Conservation (phyloP, 2,113 vertebrate genomes). For the Mesoclemmys tuberculata region DNA sequence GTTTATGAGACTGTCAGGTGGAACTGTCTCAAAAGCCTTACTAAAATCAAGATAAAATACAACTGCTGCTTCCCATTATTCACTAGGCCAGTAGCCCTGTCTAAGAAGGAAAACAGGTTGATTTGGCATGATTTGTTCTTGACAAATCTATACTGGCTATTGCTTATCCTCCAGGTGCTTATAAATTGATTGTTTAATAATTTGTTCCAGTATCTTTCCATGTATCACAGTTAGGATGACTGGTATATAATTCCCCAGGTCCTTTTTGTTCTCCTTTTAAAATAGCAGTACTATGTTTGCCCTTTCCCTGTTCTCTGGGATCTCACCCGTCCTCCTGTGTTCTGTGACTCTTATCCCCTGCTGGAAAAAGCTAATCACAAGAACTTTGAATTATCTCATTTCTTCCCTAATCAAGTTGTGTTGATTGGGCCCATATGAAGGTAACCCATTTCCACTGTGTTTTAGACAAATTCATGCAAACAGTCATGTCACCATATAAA, state of each 20-base stretch:
- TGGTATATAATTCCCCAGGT: too few species aligned
- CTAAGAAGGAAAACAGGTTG: too few species aligned
- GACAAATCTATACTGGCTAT: neutral
- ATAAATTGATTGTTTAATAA: neutral
- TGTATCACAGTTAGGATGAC: too few species aligned
- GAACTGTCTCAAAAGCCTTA: too few species aligned
- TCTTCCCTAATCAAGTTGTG: neutral
- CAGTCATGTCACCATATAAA: too few species aligned
- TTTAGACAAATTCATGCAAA: neutral
- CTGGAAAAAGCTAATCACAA: neutral
- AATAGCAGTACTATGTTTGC: too few species aligned
- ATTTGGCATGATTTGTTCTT: neutral
- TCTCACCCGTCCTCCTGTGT: neutral
- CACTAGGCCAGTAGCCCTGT: too few species aligned
- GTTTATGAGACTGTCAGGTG: too few species aligned
- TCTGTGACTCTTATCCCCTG: neutral
- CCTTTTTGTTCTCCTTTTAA: too few species aligned
- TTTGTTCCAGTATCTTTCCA: neutral
- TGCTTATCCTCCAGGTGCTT: neutral
- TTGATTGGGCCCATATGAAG: neutral
- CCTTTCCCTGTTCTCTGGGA: neutral
- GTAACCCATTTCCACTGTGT: neutral
- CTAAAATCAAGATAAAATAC: too few species aligned
- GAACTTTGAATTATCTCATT: neutral
- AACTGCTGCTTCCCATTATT: too few species aligned